phyloP scores from a whole-genome alignment of 2,888 invertebrate species.

The Periphyllus acericola region DNA sequence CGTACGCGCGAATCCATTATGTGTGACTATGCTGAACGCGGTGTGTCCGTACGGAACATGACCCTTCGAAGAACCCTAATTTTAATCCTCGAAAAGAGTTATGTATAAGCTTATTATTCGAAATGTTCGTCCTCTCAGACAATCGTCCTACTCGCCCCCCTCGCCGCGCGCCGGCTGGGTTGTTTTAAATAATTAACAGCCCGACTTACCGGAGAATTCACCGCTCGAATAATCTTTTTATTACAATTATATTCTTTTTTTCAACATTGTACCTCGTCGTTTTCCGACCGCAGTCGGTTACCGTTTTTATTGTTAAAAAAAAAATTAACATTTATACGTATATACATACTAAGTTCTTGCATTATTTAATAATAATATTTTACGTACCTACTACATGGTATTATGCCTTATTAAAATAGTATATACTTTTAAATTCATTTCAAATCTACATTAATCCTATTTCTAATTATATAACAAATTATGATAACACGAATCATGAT shows the following conservation, averaged over 20 bases:
- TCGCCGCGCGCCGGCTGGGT: not conserved
- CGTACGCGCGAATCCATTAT: slow-evolving; percentile 33
- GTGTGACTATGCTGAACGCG: not conserved
- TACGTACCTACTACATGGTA: too few relatives aligned
- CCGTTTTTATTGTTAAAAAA: not conserved
- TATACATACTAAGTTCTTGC: too few relatives aligned
- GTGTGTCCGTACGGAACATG: not conserved
- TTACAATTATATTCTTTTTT: not conserved
- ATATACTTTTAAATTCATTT: too few relatives aligned
- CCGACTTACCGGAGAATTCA: slow-evolving; percentile 14
- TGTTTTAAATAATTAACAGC: slow-evolving; percentile 54
- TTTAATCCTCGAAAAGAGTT: slow-evolving; percentile 51
- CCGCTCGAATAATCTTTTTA: not conserved
- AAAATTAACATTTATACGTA: too few relatives aligned
- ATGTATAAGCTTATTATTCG: slow-evolving; percentile 55
- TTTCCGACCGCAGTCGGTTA: not conserved
- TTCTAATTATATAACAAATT: too few relatives aligned
- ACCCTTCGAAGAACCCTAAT: slow-evolving; percentile 44
- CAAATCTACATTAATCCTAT: too few relatives aligned
- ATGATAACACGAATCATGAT: too few relatives aligned
- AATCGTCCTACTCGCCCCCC: not conserved
- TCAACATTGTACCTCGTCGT: not conserved
- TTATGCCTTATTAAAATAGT: too few relatives aligned
- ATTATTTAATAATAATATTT: too few relatives aligned
- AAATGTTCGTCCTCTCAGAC: slow-evolving; percentile 22